Evolutionary conservation across 2,888 invertebrate species (phyloP).

Genomic region (Epirrhoe tristata): DNA sequence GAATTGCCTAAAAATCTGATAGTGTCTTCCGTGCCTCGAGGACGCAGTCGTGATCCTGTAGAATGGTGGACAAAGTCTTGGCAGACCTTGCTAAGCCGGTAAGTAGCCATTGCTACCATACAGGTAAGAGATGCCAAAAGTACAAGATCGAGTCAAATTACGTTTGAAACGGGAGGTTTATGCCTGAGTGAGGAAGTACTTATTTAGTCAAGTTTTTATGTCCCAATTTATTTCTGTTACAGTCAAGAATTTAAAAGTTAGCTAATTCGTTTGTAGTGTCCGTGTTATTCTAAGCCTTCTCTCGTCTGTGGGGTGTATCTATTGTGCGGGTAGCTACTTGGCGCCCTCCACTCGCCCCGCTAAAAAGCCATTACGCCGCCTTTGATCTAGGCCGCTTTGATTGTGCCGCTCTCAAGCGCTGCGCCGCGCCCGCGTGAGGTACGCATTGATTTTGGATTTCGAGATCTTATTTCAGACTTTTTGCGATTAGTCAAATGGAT

Average conservation of each 20-base stretch:
- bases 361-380: constrained; percentile 78
- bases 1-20: too few relatives aligned
- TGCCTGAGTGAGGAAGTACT: too few relatives aligned
- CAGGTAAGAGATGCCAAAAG: too few relatives aligned
- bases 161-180: too few relatives aligned
- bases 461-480: constrained; percentile 2
- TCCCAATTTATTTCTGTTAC: too few relatives aligned
- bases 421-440: constrained; percentile 47
- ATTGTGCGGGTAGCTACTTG: constrained; percentile 60
- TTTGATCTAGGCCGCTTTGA: constrained; percentile 79
- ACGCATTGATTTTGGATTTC: constrained; percentile 12
- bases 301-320: constrained; percentile 15
- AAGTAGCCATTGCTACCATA: too few relatives aligned
- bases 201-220: too few relatives aligned
- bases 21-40: too few relatives aligned
- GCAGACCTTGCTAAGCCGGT: too few relatives aligned
- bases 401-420: constrained; percentile 72
- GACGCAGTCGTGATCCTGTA: too few relatives aligned
- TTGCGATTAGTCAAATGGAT: constrained; percentile 8
- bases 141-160: too few relatives aligned
- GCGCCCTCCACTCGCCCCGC: constrained; percentile 59
- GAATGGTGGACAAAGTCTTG: too few relatives aligned
- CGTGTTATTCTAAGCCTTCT: constrained; percentile 6
- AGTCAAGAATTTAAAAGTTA: neutral
- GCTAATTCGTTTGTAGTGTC: neutral